A percentile compares a stretch with the other conserved stretches of the same genome.
Conservation (phyloP, 2,797 vertebrate species). For the Natrix natrix region DNA sequence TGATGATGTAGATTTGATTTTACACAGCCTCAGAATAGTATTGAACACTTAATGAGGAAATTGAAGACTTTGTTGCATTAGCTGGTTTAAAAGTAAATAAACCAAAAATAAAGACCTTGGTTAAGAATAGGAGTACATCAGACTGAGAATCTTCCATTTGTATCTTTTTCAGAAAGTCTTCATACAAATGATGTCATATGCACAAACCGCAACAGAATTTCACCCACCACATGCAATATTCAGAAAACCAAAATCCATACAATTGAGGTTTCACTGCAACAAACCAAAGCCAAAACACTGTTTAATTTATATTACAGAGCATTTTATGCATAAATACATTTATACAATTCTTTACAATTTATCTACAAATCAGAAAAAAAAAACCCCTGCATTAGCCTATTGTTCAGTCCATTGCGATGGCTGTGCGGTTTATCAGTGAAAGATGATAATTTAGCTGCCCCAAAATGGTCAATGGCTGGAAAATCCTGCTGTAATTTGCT, state of each 20-base stretch:
- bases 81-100: neutral
- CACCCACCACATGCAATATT: neutral
- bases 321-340: constrained; percentile 31
- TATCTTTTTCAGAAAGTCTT: neutral
- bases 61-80: neutral
- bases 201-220: neutral
- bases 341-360: constrained; percentile 24
- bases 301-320: neutral
- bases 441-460: neutral
- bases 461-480: neutral
- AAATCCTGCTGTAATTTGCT: neutral
- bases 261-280: neutral
- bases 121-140: neutral
- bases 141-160: neutral
- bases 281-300: neutral
- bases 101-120: neutral
- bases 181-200: neutral
- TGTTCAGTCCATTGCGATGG: neutral
- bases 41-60: neutral
- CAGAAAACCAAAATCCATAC: neutral
- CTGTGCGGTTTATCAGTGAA: neutral
- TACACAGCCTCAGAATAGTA: neutral
- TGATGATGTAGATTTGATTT: neutral
- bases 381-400: neutral
- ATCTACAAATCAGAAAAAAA: constrained; percentile 3